phyloP scores from a whole-genome alignment of 2,797 vertebrate genomes.

The Alosa sapidissima region DNA sequence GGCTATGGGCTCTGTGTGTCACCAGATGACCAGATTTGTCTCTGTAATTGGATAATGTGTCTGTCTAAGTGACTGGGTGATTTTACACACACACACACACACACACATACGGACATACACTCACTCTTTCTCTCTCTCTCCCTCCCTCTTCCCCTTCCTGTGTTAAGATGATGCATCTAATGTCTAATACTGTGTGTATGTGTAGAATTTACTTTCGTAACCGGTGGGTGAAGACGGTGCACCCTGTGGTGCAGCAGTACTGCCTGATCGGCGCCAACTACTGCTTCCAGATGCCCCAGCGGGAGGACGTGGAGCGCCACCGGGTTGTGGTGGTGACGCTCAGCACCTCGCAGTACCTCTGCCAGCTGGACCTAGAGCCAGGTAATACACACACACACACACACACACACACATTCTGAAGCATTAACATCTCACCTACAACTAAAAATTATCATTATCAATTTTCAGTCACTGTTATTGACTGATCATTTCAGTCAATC shows the following conservation, averaged over 20 bases:
- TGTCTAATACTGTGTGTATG: constrained; percentile 1
- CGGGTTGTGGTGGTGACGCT: constrained; percentile 95
- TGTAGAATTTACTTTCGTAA: constrained; percentile 98
- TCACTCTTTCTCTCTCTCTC: not conserved
- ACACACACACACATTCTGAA: not conserved
- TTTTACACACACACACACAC: not conserved
- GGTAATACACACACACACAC: constrained; percentile 69
- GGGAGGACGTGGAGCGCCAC: constrained; percentile 93
- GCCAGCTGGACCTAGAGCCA: constrained; percentile 95
- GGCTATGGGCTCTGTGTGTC: constrained; percentile 3
- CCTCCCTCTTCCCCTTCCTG: not conserved
- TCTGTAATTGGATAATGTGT: not conserved
- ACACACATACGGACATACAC: too few relatives aligned
- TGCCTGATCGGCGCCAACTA: constrained; percentile 95
- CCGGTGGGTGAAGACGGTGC: constrained; percentile 99
- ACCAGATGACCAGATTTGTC: not conserved
- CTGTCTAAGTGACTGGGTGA: not conserved
- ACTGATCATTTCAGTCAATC: too few relatives aligned
- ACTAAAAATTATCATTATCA: too few relatives aligned
- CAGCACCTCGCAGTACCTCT: constrained; percentile 98
- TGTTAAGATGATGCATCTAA: not conserved
- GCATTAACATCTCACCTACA: too few relatives aligned
- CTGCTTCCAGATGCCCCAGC: constrained; percentile 98
- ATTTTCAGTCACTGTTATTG: too few relatives aligned
- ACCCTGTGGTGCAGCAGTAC: constrained; percentile 98